Percentiles rank a stretch among this genome's conserved stretches.
Evolutionary conservation across 2,888 invertebrate species (phyloP).

Genomic region (Chorisops tibialis): DNA sequence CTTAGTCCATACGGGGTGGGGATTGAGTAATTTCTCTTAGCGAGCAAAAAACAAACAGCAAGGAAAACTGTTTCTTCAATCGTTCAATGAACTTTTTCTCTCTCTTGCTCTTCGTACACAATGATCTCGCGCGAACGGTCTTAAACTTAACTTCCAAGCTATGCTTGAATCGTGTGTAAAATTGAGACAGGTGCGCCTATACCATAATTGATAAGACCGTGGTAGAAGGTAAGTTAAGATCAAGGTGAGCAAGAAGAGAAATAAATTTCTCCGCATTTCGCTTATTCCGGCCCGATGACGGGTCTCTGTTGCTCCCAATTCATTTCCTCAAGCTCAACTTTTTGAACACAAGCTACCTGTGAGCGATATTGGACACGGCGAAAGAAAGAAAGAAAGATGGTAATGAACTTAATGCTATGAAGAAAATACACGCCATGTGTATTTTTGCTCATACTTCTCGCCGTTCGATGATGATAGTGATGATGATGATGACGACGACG

Average conservation of each 20-base stretch:
- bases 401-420: slow-evolving; percentile 32
- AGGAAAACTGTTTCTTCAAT: background rate
- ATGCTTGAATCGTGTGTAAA: background rate
- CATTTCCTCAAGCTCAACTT: slow-evolving; percentile 9
- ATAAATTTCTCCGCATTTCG: slow-evolving; percentile 21
- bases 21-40: background rate
- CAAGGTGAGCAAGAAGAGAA: slow-evolving; percentile 3
- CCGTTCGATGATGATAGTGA: slow-evolving; percentile 6
- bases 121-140: no score
- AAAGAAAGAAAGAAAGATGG: slow-evolving; percentile 21
- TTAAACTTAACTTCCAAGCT: background rate
- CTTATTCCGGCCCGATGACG: slow-evolving; percentile 11
- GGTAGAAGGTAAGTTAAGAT: background rate
- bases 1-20: no score
- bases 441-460: no score
- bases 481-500: slow-evolving; percentile 28
- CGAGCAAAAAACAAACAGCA: background rate
- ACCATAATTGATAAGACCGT: no score
- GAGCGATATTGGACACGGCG: slow-evolving; percentile 28
- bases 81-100: slow-evolving; percentile 32
- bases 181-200: slow-evolving; percentile 20
- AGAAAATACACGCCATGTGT: background rate
- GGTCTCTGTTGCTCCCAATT: background rate
- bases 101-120: slow-evolving; percentile 5
- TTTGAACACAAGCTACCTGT: background rate